Percentiles rank a stretch among this genome's conserved stretches.
These are phyloP conservation scores for Heterochromis multidens DNA, from an alignment of 2,113 vertebrate species.

Conservation along the genomic window DNA sequence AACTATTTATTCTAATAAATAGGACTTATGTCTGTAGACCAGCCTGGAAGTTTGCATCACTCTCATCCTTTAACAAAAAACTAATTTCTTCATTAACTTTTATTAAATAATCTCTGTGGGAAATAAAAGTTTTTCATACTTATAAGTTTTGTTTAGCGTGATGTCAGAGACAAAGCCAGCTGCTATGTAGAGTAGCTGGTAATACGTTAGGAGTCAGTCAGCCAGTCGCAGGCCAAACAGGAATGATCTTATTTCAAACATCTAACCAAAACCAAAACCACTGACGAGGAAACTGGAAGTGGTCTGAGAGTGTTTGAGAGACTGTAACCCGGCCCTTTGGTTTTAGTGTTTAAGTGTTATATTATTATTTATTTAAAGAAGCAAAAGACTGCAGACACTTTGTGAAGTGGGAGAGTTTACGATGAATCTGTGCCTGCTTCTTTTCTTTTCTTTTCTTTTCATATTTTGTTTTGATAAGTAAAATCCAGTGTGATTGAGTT, in stretches of 20 bases:
- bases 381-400: too few relatives aligned
- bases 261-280: background rate
- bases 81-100: too few relatives aligned
- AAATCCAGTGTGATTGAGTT: too few relatives aligned
- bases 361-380: too few relatives aligned
- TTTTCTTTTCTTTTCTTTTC: background rate
- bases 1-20: background rate
- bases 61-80: too few relatives aligned
- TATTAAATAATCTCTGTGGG: too few relatives aligned
- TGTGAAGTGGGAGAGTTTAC: too few relatives aligned
- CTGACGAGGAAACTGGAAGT: background rate
- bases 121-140: background rate
- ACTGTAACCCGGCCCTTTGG: too few relatives aligned
- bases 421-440: too few relatives aligned
- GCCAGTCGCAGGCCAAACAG: background rate
- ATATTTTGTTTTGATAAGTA: background rate
- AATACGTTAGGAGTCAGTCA: accelerated
- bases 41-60: background rate
- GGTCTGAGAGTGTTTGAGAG: too few relatives aligned
- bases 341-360: too few relatives aligned
- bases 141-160: background rate
- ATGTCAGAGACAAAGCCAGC: accelerated
- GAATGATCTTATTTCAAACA: background rate
- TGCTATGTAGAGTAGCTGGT: background rate
- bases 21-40: accelerated